phyloP scores from a whole-genome alignment of 2,888 invertebrate species.

The Alviniconcha strummeri region DNA sequence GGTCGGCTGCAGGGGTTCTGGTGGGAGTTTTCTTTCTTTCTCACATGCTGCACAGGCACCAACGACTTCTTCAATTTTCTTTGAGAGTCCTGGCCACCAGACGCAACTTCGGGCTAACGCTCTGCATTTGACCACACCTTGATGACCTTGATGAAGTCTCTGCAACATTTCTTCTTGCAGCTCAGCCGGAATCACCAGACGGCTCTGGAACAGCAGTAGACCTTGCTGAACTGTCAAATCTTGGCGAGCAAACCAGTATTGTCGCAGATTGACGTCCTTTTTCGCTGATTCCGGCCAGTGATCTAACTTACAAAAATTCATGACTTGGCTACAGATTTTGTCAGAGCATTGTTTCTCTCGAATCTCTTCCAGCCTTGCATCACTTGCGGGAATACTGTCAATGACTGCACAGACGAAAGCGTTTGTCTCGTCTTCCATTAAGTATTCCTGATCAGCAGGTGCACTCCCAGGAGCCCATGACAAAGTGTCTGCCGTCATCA shows the following conservation, averaged over 20 bases:
- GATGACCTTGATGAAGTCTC: neutral
- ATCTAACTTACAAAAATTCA: neutral
- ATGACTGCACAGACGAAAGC: neutral
- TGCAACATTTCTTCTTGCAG: neutral
- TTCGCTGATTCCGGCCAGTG: neutral
- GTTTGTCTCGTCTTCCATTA: neutral
- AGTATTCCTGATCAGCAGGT: slow-evolving; percentile 12
- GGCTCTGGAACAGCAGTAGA: slow-evolving; percentile 9
- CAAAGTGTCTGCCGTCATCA: slow-evolving; percentile 12
- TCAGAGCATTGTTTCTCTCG: neutral
- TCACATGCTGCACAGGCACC: neutral
- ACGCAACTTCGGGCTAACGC: neutral
- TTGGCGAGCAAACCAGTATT: neutral
- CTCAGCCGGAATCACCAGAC: neutral
- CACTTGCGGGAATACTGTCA: neutral
- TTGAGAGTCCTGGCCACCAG: slow-evolving; percentile 3
- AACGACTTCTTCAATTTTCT: slow-evolving; percentile 15
- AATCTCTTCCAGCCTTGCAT: neutral
- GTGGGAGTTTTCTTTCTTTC: neutral
- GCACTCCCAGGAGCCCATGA: slow-evolving; percentile 10
- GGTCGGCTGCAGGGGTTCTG: neutral
- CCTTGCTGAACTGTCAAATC: neutral
- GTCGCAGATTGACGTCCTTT: neutral
- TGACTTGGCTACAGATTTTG: neutral
- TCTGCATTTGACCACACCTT: slow-evolving; percentile 10